phyloP scores from a whole-genome alignment of 2,113 vertebrate species.

The Trinectes maculatus region DNA sequence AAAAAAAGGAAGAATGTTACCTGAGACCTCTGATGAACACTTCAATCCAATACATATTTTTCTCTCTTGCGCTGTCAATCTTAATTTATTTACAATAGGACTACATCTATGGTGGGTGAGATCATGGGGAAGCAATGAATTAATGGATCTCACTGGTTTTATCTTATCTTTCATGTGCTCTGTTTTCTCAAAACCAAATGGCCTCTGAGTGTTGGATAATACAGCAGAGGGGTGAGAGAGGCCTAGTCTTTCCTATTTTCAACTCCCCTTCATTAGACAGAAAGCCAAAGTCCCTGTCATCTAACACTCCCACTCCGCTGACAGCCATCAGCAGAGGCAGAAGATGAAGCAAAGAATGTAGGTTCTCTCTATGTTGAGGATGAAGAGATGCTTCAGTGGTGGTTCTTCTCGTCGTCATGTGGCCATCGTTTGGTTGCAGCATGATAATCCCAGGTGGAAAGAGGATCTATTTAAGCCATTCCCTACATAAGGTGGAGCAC shows the following conservation, averaged over 20 bases:
- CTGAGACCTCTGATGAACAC: conserved; percentile 24
- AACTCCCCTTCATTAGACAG: conserved; percentile 35
- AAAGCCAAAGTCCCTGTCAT: conserved; percentile 13
- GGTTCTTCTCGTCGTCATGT: conserved; percentile 36
- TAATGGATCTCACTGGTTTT: conserved; percentile 18
- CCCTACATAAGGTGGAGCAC: conserved; percentile 35
- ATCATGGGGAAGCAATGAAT: conserved; percentile 18
- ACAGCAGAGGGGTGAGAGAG: conserved; percentile 56
- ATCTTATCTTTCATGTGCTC: conserved; percentile 52
- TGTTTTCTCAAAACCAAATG: conserved; percentile 15
- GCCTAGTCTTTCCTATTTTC: conserved; percentile 21
- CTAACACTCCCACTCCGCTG: conserved; percentile 35
- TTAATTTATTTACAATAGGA: conserved; percentile 11
- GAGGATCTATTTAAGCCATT: conserved; percentile 23
- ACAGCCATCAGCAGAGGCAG: conserved; percentile 39
- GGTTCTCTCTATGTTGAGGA: conserved; percentile 25
- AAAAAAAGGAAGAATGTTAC: conserved; percentile 43
- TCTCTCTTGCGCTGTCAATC: conserved; percentile 23
- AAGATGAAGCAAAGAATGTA: conserved; percentile 10
- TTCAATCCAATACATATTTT: conserved; percentile 14
- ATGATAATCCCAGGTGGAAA: conserved; percentile 18
- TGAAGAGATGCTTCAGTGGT: conserved; percentile 7
- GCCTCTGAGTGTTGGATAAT: conserved; percentile 1
- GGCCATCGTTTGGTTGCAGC: conserved; percentile 30
- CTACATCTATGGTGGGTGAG: conserved; percentile 23